Evolutionary conservation across 2,888 invertebrate species (phyloP).

Genomic region (Thereva nobilitata): DNA sequence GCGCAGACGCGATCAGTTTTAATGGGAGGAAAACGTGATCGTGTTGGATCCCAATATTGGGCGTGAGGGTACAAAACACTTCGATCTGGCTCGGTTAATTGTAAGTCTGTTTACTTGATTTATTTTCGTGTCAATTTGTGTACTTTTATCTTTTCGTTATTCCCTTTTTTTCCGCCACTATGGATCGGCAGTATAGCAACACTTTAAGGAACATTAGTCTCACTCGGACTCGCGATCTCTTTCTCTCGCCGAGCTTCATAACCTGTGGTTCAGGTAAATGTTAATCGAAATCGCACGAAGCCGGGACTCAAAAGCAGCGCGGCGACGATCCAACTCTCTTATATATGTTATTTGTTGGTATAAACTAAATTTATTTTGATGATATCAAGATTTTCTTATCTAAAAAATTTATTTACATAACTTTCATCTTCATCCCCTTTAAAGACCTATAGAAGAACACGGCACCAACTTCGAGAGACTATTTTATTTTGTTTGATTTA

Average conservation of each 20-base stretch:
- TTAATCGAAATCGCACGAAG: too few relatives aligned
- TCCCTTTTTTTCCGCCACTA: neutral
- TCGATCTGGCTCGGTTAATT: conserved; percentile 31
- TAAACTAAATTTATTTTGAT: conserved; percentile 9
- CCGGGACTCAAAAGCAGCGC: too few relatives aligned
- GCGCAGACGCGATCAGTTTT: conserved; percentile 20
- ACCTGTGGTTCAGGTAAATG: too few relatives aligned
- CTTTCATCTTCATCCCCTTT: neutral
- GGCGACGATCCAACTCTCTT: too few relatives aligned
- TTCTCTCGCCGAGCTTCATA: too few relatives aligned
- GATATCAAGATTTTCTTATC: conserved; percentile 2
- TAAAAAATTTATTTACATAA: conserved; percentile 20
- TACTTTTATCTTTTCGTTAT: neutral
- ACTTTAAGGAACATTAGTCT: neutral
- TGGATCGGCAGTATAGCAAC: conserved; percentile 1
- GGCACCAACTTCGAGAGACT: neutral
- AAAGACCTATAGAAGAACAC: too few relatives aligned
- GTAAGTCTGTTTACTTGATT: conserved; percentile 22
- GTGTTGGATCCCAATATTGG: conserved; percentile 28
- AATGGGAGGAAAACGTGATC: conserved; percentile 29
- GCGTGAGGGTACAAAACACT: conserved; percentile 16
- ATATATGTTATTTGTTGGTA: too few relatives aligned
- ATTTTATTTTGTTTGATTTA: conserved; percentile 17
- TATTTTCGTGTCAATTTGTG: conserved; percentile 30
- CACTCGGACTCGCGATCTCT: too few relatives aligned